Percentiles rank a stretch among this genome's conserved stretches.
phyloP scores from a whole-genome alignment of 1,140 invertebrate genomes.

The Drosophila ambigua region DNA sequence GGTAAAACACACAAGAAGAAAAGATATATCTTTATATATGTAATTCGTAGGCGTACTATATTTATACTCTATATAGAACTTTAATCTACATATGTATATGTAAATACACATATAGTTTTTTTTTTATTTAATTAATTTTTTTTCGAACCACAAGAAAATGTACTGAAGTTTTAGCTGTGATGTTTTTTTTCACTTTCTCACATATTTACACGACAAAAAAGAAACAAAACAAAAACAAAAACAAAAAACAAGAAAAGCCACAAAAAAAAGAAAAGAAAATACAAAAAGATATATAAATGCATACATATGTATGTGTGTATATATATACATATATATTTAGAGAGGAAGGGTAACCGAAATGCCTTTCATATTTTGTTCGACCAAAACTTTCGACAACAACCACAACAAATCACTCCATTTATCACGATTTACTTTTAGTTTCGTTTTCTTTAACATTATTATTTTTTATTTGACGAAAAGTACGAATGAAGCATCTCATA shows the following conservation, averaged over 20 bases:
- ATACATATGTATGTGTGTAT: conserved; percentile 25
- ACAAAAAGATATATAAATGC: conserved; percentile 22
- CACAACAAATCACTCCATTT: conserved; percentile 54
- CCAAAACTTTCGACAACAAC: conserved; percentile 34
- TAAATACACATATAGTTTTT: conserved; percentile 35
- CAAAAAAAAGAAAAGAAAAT: conserved; percentile 29
- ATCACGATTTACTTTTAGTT: conserved; percentile 19
- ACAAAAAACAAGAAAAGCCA: neutral
- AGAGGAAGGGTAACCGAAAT: conserved; percentile 35
- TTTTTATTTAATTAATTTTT: conserved; percentile 43
- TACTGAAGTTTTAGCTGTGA: conserved; percentile 80
- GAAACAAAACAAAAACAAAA: conserved; percentile 28
- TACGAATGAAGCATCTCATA: conserved; percentile 70
- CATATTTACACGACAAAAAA: conserved; percentile 61
- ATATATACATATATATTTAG: conserved; percentile 10
- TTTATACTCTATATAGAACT: conserved; percentile 7
- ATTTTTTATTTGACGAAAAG: neutral
- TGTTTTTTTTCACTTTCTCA: conserved; percentile 80
- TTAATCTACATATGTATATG: conserved; percentile 45
- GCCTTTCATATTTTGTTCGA: conserved; percentile 17
- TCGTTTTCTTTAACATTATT: conserved; percentile 15
- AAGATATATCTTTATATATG: conserved; percentile 14
- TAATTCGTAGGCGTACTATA: conserved; percentile 36
- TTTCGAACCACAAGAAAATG: conserved; percentile 71
- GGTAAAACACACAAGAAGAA: neutral